Percentiles rank a stretch among this genome's conserved stretches.
Conservation (phyloP, 2,113 vertebrate species). For the Calyptomena viridis region DNA sequence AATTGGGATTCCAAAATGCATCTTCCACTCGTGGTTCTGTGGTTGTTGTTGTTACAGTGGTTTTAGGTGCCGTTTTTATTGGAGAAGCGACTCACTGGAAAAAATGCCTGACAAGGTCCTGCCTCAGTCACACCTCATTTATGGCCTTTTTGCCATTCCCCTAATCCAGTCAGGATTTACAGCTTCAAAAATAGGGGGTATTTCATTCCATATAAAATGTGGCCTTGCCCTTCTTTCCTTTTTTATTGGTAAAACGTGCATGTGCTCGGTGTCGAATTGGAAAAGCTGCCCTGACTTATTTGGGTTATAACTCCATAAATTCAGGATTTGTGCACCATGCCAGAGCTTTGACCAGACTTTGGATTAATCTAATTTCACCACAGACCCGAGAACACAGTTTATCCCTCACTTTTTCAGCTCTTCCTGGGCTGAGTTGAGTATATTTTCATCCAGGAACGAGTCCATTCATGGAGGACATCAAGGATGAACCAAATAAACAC, state of each 20-base stretch:
- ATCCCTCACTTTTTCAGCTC: not conserved
- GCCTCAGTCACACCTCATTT: not conserved
- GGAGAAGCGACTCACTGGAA: not conserved
- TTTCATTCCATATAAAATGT: not conserved
- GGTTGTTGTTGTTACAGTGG: not conserved
- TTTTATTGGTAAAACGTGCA: fast-evolving
- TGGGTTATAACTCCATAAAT: not conserved
- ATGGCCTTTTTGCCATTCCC: not conserved
- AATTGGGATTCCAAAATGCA: not conserved
- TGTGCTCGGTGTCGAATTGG: fast-evolving
- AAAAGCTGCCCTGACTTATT: not conserved
- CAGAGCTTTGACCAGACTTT: not conserved
- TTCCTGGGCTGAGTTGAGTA: not conserved
- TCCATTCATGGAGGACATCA: not conserved
- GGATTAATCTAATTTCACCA: not conserved
- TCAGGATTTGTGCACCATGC: not conserved
- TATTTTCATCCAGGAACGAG: not conserved
- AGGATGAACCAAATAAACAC: not conserved
- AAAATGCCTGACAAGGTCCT: not conserved
- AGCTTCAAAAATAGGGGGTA: fast-evolving
- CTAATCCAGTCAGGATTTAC: not conserved
- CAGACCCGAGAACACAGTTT: not conserved
- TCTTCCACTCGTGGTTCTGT: not conserved
- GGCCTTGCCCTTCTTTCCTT: not conserved
- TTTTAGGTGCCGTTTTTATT: not conserved